These are phyloP conservation scores for Albula glossodonta DNA, from an alignment of 2,113 vertebrate genomes.

Conservation along the genomic window DNA sequence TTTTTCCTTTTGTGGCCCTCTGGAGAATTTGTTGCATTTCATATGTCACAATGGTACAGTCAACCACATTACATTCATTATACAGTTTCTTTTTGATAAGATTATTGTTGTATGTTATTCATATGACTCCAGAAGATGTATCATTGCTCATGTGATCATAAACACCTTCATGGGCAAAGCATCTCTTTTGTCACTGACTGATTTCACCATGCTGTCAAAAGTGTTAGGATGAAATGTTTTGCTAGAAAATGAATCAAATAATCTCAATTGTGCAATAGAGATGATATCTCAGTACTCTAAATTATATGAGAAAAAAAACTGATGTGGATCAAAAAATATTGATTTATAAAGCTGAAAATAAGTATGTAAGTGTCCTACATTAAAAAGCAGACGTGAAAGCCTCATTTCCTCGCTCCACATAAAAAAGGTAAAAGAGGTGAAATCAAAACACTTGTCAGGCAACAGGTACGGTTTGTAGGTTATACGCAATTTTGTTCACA, in stretches of 20 bases:
- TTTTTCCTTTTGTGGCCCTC: conserved; percentile 28
- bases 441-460: not conserved
- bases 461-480: not conserved
- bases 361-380: no score
- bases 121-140: not conserved
- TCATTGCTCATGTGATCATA: not conserved
- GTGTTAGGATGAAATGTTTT: not conserved
- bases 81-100: conserved; percentile 22
- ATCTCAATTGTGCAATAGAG: not conserved
- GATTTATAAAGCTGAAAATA: no score
- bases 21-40: conserved; percentile 27
- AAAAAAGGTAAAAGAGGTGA: not conserved
- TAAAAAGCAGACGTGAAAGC: no score
- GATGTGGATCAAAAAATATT: not conserved
- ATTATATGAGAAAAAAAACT: not conserved
- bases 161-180: not conserved
- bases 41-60: conserved; percentile 23
- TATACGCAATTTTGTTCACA: not conserved
- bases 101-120: conserved; percentile 13
- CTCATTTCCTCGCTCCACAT: no score
- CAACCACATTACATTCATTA: conserved; percentile 31
- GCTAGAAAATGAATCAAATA: not conserved
- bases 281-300: not conserved
- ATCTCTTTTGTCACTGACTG: not conserved
- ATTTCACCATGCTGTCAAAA: not conserved